Evolutionary conservation across 1,140 invertebrate genomes (phyloP), one percentile per base, ranked within the genome.

Genomic region (Nasonia giraulti): DNA sequence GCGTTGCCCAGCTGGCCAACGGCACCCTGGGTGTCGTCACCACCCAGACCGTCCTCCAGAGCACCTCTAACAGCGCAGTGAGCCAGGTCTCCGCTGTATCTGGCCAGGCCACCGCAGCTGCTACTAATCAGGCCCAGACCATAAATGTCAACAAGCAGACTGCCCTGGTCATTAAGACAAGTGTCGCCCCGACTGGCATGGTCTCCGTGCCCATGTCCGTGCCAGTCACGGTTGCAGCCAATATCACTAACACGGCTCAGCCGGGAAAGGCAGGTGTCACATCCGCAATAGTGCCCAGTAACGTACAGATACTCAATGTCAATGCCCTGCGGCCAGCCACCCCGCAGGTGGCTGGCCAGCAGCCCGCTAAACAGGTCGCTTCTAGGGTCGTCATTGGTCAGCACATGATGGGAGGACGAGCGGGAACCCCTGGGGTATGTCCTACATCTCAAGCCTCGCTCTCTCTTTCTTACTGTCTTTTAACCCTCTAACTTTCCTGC

Each of bases 291-390:
- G 93, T 96, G 82, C 95, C 95, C 78, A 95, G 95, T 85, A 97
- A 97, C 93, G 96, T 98, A 87, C 97, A 97, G 91, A 96, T 98
- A 90, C 94, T 98, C 78, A 98, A 97, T 93, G 93, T 95, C 50
- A 95, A 95, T 91, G 89, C 94, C 6, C 95, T 97, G 93, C 94
- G 97, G 86, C 95, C 96, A 50, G 95, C 93, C 79, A 94, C 95
- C 74, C 94, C 95, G 71, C 95, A 96, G 33, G 91, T 94, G 82
- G 94, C 95, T n/a, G 94, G 94, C 83, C 96, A 96, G 89, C 97
- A 97, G 90, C 95, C 95, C 74, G 95, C 95, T 82, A 95, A 95
- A 87, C 94, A 95, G 84, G 94, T 96, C 55, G 94, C 96, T 37
- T 94, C 96, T 37, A 94, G 96, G 20, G 94, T 97, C 86, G 96